phyloP scores from a whole-genome alignment of 2,888 invertebrate species.

The Rhamphomyia laevipes region DNA sequence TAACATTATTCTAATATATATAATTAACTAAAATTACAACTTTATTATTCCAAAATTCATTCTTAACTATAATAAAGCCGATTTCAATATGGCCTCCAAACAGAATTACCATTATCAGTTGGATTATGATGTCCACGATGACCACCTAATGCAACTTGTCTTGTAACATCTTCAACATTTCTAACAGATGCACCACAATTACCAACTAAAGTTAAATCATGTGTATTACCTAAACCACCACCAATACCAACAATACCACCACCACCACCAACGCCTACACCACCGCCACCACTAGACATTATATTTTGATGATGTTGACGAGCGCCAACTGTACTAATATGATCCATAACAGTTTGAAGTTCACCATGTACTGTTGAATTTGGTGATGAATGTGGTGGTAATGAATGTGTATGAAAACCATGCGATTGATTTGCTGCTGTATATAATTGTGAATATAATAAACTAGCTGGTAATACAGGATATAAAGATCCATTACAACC shows the following conservation, averaged over 20 bases:
- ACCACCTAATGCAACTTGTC: constrained; percentile 35
- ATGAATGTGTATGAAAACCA: constrained; percentile 57
- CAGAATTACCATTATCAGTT: constrained; percentile 47
- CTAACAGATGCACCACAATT: constrained; percentile 36
- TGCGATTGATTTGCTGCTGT: constrained; percentile 66
- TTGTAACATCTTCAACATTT: constrained; percentile 35
- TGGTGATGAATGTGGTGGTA: constrained; percentile 50
- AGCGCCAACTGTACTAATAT: constrained; percentile 53
- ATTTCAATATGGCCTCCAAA: constrained; percentile 64
- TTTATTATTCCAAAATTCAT: no score
- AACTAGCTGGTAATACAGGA: constrained; percentile 68
- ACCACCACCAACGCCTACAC: constrained; percentile 20
- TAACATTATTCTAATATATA: no score
- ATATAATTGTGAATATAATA: constrained; percentile 73
- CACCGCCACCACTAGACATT: constrained; percentile 34
- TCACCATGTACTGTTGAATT: constrained; percentile 51
- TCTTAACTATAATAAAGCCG: constrained; percentile 19
- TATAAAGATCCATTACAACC: constrained; percentile 63
- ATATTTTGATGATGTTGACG: constrained; percentile 40
- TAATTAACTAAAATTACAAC: no score
- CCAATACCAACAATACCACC: constrained; percentile 31
- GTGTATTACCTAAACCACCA: constrained; percentile 7
- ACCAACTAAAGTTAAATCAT: constrained; percentile 34
- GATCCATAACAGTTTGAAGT: constrained; percentile 64
- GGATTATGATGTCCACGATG: constrained; percentile 37